These are phyloP conservation scores for Diaperis boleti DNA, from an alignment of 2,888 invertebrate species.

Conservation along the genomic window DNA sequence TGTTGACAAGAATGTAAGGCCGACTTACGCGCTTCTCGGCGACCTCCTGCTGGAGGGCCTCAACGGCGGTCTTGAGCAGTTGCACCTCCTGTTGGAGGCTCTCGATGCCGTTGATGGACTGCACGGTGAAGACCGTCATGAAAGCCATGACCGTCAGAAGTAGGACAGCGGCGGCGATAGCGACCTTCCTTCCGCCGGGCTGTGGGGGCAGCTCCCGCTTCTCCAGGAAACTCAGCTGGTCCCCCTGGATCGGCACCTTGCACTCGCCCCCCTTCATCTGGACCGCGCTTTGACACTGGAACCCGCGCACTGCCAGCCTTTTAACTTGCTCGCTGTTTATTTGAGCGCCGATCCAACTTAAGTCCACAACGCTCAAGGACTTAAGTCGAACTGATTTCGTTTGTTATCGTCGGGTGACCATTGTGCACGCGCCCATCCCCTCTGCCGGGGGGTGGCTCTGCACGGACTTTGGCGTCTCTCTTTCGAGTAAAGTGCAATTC, in stretches of 20 bases:
- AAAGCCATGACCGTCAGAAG: constrained; percentile 11
- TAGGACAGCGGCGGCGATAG: constrained; percentile 10
- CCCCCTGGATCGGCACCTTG: constrained; percentile 29
- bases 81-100: constrained; percentile 31
- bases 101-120: constrained; percentile 5
- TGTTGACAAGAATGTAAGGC: no score
- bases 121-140: constrained; percentile 19
- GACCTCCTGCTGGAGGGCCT: constrained; percentile 2
- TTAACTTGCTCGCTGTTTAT: constrained; percentile 32
- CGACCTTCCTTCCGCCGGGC: not conserved
- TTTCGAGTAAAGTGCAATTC: no score
- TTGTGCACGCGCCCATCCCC: not conserved
- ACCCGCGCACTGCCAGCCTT: constrained; percentile 32
- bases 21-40: constrained; percentile 10
- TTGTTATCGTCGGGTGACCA: constrained; percentile 22
- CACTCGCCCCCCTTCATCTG: constrained; percentile 25
- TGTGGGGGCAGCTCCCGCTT: not conserved
- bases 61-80: not conserved
- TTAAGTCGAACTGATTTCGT: constrained; percentile 33
- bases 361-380: constrained; percentile 33
- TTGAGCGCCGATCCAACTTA: constrained; percentile 37
- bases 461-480: no score
- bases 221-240: not conserved
- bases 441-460: no score
- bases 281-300: constrained; percentile 38